Evolutionary conservation across 2,113 vertebrate species (phyloP).

Genomic region (Otus sunia): DNA sequence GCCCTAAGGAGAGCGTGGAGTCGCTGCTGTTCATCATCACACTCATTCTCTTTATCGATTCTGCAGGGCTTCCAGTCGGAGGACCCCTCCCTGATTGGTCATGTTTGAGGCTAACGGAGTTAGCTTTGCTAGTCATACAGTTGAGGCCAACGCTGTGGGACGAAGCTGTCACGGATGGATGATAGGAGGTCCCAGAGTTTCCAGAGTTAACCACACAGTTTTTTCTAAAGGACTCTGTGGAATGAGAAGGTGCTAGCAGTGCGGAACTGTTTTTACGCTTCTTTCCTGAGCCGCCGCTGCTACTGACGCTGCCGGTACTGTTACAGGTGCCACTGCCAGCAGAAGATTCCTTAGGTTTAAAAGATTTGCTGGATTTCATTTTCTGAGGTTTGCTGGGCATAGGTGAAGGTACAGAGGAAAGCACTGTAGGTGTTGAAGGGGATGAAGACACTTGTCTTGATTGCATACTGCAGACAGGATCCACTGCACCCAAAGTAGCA

Average conservation of each 20-base stretch:
- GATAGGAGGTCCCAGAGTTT: slow-evolving; percentile 87
- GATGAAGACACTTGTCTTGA: slow-evolving; percentile 94
- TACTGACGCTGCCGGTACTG: slow-evolving; percentile 78
- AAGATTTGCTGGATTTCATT: slow-evolving; percentile 88
- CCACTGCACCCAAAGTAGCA: slow-evolving; percentile 80
- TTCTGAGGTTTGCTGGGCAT: slow-evolving; percentile 91
- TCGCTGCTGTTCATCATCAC: slow-evolving; percentile 97
- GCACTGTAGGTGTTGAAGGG: slow-evolving; percentile 94
- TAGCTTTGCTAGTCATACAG: slow-evolving; percentile 85
- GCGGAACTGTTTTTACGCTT: slow-evolving; percentile 92
- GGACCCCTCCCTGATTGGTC: slow-evolving; percentile 87
- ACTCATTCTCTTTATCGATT: slow-evolving; percentile 97
- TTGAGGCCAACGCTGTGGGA: slow-evolving; percentile 87
- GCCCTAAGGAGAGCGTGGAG: slow-evolving; percentile 94
- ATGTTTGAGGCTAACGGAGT: slow-evolving; percentile 86
- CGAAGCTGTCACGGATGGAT: slow-evolving; percentile 77
- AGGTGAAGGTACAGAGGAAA: slow-evolving; percentile 87
- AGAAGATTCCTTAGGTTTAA: slow-evolving; percentile 86
- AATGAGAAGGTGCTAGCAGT: slow-evolving; percentile 81
- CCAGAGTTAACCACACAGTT: slow-evolving; percentile 88
- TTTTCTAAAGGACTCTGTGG: slow-evolving; percentile 90
- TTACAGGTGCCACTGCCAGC: slow-evolving; percentile 80
- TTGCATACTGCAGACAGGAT: slow-evolving; percentile 89
- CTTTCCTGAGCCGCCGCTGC: slow-evolving; percentile 87
- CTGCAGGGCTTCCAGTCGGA: slow-evolving; percentile 85